Percentiles rank a stretch among this genome's conserved stretches.
Evolutionary conservation across 2,113 vertebrate genomes (phyloP).

Genomic region (Gavia stellata): DNA sequence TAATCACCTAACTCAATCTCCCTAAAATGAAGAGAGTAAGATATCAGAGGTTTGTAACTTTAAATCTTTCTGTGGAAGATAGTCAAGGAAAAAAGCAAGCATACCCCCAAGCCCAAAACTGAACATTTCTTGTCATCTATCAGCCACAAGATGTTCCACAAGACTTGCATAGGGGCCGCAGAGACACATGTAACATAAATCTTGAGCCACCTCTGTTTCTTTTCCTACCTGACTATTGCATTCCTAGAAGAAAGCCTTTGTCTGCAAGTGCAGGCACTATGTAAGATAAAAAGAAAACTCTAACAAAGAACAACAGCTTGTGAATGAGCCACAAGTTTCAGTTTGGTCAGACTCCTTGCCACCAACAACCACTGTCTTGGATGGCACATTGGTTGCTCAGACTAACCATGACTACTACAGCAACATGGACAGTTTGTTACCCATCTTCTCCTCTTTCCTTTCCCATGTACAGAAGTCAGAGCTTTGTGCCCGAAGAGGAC

Average conservation of each 20-base stretch:
- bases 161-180: background rate
- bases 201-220: background rate
- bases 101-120: background rate
- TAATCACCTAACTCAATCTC: background rate
- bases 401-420: background rate
- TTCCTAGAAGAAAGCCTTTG: background rate
- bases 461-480: background rate
- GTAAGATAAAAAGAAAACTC: background rate
- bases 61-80: background rate
- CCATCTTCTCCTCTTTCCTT: background rate
- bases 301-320: background rate
- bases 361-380: background rate
- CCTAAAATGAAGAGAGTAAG: background rate
- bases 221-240: background rate
- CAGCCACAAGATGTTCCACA: background rate
- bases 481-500: background rate
- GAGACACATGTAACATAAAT: background rate
- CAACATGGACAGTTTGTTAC: background rate
- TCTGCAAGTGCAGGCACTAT: background rate
- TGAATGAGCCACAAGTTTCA: background rate
- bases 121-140: background rate
- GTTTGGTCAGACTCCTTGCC: background rate
- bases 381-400: too few species aligned
- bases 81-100: background rate
- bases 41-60: background rate